phyloP scores from a whole-genome alignment of 2,888 invertebrate species.

The Ernsta delagoae region DNA sequence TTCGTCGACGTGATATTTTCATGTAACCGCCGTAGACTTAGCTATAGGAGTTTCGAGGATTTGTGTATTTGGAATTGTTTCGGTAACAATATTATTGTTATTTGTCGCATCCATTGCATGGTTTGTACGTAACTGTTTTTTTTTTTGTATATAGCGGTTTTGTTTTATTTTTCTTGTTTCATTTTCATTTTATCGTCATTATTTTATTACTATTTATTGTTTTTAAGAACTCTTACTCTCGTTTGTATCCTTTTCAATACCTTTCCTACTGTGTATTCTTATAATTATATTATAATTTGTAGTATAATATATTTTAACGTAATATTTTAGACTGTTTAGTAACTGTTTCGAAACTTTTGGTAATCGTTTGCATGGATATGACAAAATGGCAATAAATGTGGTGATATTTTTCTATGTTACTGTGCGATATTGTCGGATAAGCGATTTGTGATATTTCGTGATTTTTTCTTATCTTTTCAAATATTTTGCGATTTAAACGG shows the following conservation, averaged over 20 bases:
- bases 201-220: constrained; percentile 39
- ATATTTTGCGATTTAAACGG: neutral
- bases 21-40: constrained; percentile 66
- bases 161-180: constrained; percentile 43
- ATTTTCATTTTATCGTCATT: constrained; percentile 38
- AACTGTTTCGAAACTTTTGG: constrained; percentile 14
- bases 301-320: constrained; percentile 38
- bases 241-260: constrained; percentile 24
- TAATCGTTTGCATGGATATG: constrained; percentile 53
- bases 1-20: constrained; percentile 79
- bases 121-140: constrained; percentile 39
- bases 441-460: neutral
- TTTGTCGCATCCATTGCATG: constrained; percentile 57
- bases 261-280: constrained; percentile 39
- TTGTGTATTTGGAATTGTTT: constrained; percentile 66
- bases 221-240: constrained; percentile 47
- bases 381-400: constrained; percentile 53
- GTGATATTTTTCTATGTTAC: constrained; percentile 73
- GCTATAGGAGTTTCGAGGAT: constrained; percentile 45
- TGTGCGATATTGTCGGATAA: constrained; percentile 47
- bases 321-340: constrained; percentile 41
- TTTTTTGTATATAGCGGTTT: constrained; percentile 59
- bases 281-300: constrained; percentile 42
- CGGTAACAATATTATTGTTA: constrained; percentile 51
- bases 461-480: neutral